Evolutionary conservation across 1,140 invertebrate genomes (phyloP).

Genomic region (Hydropsyche tenuis): DNA sequence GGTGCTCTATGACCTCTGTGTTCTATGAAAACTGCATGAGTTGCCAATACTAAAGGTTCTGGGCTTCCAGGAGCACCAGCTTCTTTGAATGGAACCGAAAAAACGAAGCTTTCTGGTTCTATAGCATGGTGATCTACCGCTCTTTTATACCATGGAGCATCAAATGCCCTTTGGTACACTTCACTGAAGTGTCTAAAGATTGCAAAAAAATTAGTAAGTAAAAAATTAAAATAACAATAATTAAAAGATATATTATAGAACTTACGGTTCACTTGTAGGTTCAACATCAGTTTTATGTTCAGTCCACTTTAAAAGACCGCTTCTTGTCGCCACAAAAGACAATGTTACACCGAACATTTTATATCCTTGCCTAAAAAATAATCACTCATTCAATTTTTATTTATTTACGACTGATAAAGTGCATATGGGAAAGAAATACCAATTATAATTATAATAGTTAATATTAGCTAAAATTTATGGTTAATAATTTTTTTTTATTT

Average conservation of each 20-base stretch:
- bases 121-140: slow-evolving; percentile 89
- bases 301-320: slow-evolving; percentile 85
- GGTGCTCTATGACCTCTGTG: slow-evolving; percentile 83
- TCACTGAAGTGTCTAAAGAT: slow-evolving; percentile 80
- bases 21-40: slow-evolving; percentile 89
- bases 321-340: slow-evolving; percentile 88
- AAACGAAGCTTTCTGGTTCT: slow-evolving; percentile 89
- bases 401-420: background rate
- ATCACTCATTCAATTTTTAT: slow-evolving; percentile 30
- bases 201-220: background rate
- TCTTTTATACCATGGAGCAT: slow-evolving; percentile 90
- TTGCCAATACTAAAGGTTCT: slow-evolving; percentile 80
- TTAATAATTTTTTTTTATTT: too few species aligned
- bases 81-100: slow-evolving; percentile 86
- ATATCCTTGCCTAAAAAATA: slow-evolving; percentile 78
- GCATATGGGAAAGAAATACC: background rate
- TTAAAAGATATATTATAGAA: too few species aligned
- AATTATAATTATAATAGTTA: background rate
- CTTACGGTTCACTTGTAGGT: slow-evolving; percentile 72
- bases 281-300: slow-evolving; percentile 67
- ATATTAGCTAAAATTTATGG: background rate
- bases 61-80: slow-evolving; percentile 52
- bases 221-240: background rate
- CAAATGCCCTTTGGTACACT: slow-evolving; percentile 80
- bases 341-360: slow-evolving; percentile 83